Evolutionary conservation across 2,113 vertebrate genomes (phyloP), one percentile per base, ranked within the genome.

Genomic region (Rhinopithecus roxellana): DNA sequence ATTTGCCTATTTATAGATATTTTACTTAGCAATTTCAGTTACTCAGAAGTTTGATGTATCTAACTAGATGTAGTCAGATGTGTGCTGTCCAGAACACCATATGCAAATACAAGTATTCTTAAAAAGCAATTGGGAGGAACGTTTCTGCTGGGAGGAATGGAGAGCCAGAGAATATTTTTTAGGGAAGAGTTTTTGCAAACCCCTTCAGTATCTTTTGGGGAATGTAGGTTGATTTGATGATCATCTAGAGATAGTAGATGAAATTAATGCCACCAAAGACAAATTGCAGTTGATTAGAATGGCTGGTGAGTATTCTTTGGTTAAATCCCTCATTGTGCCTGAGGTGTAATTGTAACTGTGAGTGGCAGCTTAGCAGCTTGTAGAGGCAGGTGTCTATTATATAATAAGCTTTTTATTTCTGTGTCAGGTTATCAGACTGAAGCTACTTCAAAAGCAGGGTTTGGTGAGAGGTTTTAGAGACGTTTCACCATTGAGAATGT

Each of bases 1-100:
- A 82, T 97, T 93, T 85, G n/a, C 52, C 90, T 98, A 97, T 97
- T 98, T 97, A 92, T 96, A 95, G 97, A 52, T 30, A 22, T 92
- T 96, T 97, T 96, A 55, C 72, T 92, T 93, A 70, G 83, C 64
- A 86, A 88, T 88, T 96, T 95, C 52, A 95, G 75, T 61, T 93
- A 52, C 27, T 84, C 67, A 67, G 59, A 95, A 83, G 35, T 88
- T 81, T 74, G 45, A 32, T 74, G 10, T 59, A 23, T 57, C 30
- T 87, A 50, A 92, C 6, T 38, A 79, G 50, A 94, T 85, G 7
- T 1, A 14, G 55, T 87, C 95, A 55, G 12, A 35, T 48, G 20
- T 57, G 4, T 90, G 16, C 45, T 87, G 16, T 77, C 27, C 32
- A 61, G 43, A 81, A 23, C 8, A 52, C 61, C 7, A 11, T 55